Percentiles rank a stretch among this genome's conserved stretches.
phyloP scores from a whole-genome alignment of 2,113 vertebrate species.

The Cygnus atratus region DNA sequence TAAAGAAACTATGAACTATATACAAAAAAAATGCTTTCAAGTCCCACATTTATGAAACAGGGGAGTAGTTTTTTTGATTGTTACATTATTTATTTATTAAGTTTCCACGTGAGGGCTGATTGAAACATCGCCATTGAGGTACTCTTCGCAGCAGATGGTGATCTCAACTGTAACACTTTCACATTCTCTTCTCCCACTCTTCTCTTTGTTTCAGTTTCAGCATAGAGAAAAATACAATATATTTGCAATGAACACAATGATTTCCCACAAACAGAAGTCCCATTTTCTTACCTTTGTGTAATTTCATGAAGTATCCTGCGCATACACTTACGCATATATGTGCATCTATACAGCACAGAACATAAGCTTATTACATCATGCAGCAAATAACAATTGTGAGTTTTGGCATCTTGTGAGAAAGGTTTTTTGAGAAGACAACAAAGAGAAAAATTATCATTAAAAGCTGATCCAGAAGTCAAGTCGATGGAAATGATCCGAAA shows the following conservation, averaged over 20 bases:
- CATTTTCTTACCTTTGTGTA: background rate
- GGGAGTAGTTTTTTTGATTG: no score
- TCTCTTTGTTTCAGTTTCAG: background rate
- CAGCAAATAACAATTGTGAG: background rate
- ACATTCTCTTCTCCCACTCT: background rate
- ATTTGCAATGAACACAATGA: background rate
- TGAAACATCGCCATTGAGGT: background rate
- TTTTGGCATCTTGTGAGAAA: background rate
- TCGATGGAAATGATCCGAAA: background rate
- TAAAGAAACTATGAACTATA: background rate
- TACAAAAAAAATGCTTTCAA: background rate
- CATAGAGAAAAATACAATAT: rapidly evolving
- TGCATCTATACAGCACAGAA: background rate
- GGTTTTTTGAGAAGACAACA: background rate
- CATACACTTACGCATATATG: rapidly evolving
- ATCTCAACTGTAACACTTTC: background rate
- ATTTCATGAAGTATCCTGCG: background rate
- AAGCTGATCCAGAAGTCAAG: slow-evolving; percentile 1
- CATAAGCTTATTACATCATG: background rate
- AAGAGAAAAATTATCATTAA: slow-evolving; percentile 2
- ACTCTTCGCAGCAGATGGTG: background rate
- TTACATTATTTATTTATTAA: background rate
- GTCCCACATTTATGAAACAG: background rate
- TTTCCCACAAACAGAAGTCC: background rate
- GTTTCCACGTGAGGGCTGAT: background rate